Base-by-base conservation (phyloP, 53 echinoderm and acorn worm genomes). In the Antedon mediterranea region DNA sequence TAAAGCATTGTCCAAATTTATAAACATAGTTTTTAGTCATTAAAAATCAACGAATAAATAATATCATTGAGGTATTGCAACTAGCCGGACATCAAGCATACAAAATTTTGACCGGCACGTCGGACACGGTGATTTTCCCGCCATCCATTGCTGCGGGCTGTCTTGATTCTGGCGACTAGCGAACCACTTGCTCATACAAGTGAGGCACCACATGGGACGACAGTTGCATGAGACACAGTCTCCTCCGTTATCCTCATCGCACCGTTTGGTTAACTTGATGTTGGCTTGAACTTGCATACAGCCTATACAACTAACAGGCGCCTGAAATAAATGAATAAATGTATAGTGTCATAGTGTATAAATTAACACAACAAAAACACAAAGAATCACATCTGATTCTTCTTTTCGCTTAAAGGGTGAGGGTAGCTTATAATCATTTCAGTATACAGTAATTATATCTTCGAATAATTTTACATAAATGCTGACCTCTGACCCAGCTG, bases 111-210 rank as follows among this genome's bases (percentile, higher is more conserved):
- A 88, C 71, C 93, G 81, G 72, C 93, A 93, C 3, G 93, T 93
- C 0, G 93, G 93, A 72, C 93, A 93, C 0, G 93, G 93, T 3
- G 93, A 86, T 75, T 80, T 86, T 28, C 90, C 83, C n/a, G 84
- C 84, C 6, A 93, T 80, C 93, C 93, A 93, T 4, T 88, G 78
- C 82, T 93, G 90, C 9, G 93, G 93, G 34, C 78, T 78, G 4
- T 86, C 76, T 81, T 90, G 90, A 73, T 84, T 78, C 78, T 93
- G 93, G 71, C 93, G 74, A 72, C 88, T 93, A 28, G 89, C 93
- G 76, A 90, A 93, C 93, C 93, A 93, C 78, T 93, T 93, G 41
- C 93, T 90, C 93, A 93, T 86, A 76, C 93, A 93, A 32, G 90
- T 89, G 43, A 88, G 77, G 44, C 93, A 93, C 93, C 93, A 93